Percentiles rank a stretch among this genome's conserved stretches.
Evolutionary conservation across 2,888 invertebrate species (phyloP).

Genomic region (Chloroclystis v-ata): DNA sequence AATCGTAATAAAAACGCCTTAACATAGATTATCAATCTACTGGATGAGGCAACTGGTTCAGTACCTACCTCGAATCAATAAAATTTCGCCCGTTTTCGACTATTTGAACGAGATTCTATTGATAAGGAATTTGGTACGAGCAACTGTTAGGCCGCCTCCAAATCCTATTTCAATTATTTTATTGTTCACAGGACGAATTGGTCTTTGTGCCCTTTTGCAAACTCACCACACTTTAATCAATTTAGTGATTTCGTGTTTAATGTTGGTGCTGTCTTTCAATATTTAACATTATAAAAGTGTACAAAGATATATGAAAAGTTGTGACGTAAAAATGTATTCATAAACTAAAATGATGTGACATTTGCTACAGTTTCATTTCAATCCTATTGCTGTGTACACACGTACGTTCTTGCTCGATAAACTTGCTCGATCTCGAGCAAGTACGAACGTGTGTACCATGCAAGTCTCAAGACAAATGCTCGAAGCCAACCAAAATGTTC

Average conservation of each 20-base stretch:
- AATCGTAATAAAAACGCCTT: conserved; percentile 74
- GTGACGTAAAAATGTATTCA: too few relatives aligned
- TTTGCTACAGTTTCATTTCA: too few relatives aligned
- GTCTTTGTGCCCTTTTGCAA: conserved; percentile 54
- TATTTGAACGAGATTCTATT: conserved; percentile 53
- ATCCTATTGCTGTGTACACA: too few relatives aligned
- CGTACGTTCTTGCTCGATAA: too few relatives aligned
- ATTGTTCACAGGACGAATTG: conserved; percentile 69
- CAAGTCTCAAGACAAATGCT: too few relatives aligned
- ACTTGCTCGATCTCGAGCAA: too few relatives aligned
- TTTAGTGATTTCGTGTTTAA: not conserved
- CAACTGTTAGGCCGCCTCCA: conserved; percentile 70
- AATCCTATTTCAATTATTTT: conserved; percentile 38
- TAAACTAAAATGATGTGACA: too few relatives aligned
- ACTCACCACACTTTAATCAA: conserved; percentile 13
- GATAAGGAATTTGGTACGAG: conserved; percentile 51
- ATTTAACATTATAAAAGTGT: not conserved
- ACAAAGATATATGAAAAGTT: too few relatives aligned
- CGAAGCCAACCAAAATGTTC: too few relatives aligned
- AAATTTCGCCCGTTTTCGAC: conserved; percentile 64
- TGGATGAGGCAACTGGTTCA: conserved; percentile 57
- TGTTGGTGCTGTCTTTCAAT: not conserved
- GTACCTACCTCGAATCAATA: conserved; percentile 72
- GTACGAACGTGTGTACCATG: too few relatives aligned
- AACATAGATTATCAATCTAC: conserved; percentile 63